These are phyloP conservation scores for Gibbula magus DNA, from an alignment of 2,888 invertebrate genomes.

Conservation along the genomic window DNA sequence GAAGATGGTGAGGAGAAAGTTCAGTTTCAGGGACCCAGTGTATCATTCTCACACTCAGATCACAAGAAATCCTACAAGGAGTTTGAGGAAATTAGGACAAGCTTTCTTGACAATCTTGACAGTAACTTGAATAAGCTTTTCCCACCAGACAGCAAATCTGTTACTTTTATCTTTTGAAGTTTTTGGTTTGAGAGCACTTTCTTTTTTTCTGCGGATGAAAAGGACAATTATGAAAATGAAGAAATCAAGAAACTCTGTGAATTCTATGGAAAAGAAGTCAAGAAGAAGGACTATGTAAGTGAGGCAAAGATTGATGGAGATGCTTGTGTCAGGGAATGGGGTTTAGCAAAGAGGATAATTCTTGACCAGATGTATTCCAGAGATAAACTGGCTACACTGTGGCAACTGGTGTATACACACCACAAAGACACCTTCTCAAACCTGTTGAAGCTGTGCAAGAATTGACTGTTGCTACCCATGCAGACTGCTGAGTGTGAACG, in stretches of 20 bases:
- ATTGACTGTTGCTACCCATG: too few relatives aligned
- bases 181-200: not conserved
- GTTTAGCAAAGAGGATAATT: not conserved
- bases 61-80: not conserved
- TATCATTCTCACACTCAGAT: not conserved
- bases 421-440: too few relatives aligned
- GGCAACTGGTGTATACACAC: too few relatives aligned
- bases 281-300: not conserved
- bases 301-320: not conserved
- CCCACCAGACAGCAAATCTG: not conserved
- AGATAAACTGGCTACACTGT: too few relatives aligned
- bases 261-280: not conserved
- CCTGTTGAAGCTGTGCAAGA: too few relatives aligned
- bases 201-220: not conserved
- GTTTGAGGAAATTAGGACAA: not conserved
- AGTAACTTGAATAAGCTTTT: not conserved
- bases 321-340: not conserved
- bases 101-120: not conserved
- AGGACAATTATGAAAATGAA: not conserved
- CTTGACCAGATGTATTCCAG: too few relatives aligned
- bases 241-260: not conserved
- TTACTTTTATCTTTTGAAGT: not conserved
- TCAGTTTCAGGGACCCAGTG: not conserved
- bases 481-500: too few relatives aligned
- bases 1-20: not conserved